These are phyloP conservation scores for Herpailurus yagouaroundi DNA, from an alignment of 2,113 vertebrate species.

Conservation along the genomic window DNA sequence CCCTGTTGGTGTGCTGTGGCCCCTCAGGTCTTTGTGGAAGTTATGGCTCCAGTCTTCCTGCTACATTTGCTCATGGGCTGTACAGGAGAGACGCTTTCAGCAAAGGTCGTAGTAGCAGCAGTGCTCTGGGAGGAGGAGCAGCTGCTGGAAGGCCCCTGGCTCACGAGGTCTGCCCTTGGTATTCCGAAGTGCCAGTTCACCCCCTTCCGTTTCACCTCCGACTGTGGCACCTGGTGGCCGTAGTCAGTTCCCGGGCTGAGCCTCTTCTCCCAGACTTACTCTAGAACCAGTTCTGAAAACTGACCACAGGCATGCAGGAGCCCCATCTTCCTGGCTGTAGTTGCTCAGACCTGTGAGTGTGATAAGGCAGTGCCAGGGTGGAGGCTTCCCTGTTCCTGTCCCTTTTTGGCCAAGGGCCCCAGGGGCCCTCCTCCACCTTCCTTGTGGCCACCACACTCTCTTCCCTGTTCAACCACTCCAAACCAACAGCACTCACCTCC, in stretches of 20 bases:
- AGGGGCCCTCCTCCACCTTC: neutral
- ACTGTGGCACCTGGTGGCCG: neutral
- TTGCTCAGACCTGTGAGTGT: neutral
- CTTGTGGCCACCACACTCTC: neutral
- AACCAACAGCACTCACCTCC: neutral
- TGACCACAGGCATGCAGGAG: neutral
- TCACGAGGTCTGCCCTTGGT: no score
- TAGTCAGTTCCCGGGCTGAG: accelerated
- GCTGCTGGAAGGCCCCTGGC: neutral
- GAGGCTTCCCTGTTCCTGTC: neutral
- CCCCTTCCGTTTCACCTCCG: accelerated
- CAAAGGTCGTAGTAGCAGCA: neutral
- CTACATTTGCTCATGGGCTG: neutral
- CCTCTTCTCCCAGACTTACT: neutral
- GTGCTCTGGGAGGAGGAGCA: neutral
- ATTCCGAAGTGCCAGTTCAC: neutral
- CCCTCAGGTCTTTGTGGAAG: neutral
- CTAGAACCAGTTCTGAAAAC: neutral
- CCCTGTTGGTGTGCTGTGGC: neutral
- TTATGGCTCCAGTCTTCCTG: neutral
- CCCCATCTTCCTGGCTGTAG: neutral
- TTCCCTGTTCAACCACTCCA: neutral
- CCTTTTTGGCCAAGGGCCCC: neutral
- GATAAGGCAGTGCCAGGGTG: neutral
- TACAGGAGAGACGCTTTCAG: neutral